Evolutionary conservation across 2,113 vertebrate genomes (phyloP).

Genomic region (Poecile atricapillus): DNA sequence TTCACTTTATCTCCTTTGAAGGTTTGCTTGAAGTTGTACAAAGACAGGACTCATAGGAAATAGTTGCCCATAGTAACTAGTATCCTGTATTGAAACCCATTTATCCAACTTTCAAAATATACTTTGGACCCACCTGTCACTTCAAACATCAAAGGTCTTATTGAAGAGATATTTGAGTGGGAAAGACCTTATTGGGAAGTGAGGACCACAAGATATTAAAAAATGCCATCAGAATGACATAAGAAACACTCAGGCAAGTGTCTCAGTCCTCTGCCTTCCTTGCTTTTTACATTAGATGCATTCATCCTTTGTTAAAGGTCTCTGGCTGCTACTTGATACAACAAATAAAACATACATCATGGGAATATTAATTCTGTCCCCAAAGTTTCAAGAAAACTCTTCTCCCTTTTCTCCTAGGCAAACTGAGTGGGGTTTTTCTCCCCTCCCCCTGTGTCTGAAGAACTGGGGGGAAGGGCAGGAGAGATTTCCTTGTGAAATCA

Average conservation of each 20-base stretch:
- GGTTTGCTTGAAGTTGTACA: neutral
- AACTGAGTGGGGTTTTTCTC: neutral
- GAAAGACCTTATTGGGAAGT: neutral
- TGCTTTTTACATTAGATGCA: neutral
- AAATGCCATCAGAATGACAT: neutral
- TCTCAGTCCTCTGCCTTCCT: neutral
- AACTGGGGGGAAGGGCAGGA: neutral
- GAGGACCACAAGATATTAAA: neutral
- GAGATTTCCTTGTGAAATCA: slow-evolving; percentile 23
- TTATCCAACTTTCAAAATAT: neutral
- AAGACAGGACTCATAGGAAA: neutral
- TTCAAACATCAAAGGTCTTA: neutral
- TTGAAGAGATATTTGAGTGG: neutral
- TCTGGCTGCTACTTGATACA: neutral
- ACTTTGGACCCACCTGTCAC: neutral
- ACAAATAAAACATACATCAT: neutral
- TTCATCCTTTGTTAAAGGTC: neutral
- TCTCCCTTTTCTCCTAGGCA: neutral
- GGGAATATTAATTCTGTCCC: neutral
- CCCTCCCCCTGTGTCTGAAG: neutral
- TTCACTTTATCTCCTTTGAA: neutral
- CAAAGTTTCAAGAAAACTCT: neutral
- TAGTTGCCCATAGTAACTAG: neutral
- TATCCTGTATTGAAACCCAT: neutral
- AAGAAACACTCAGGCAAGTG: neutral